These are phyloP conservation scores for Fistularia commersonii DNA, from an alignment of 2,797 vertebrate species.

Conservation along the genomic window DNA sequence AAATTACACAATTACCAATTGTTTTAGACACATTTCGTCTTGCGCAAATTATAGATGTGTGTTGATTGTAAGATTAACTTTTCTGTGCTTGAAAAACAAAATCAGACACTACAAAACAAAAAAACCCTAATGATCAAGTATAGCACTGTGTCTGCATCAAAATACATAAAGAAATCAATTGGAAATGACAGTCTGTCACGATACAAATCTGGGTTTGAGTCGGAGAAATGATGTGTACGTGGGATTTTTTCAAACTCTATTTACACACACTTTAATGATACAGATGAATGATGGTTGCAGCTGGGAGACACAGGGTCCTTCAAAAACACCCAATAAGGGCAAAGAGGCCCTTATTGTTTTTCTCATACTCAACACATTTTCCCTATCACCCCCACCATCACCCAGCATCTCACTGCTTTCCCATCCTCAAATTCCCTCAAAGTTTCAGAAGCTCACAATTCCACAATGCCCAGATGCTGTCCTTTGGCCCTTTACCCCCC, in stretches of 20 bases:
- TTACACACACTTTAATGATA: not conserved
- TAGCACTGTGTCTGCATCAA: no score
- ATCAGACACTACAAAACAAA: no score
- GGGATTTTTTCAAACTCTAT: not conserved
- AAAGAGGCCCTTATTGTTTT: slow-evolving; percentile 60
- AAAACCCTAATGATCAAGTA: no score
- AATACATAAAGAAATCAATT: no score
- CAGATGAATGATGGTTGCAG: slow-evolving; percentile 44
- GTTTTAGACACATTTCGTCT: no score
- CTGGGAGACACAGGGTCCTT: slow-evolving; percentile 49
- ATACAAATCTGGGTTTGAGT: no score
- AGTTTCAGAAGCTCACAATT: slow-evolving; percentile 73
- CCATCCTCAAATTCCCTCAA: slow-evolving; percentile 73
- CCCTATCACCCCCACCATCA: slow-evolving; percentile 45
- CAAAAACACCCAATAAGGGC: slow-evolving; percentile 38
- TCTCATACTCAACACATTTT: slow-evolving; percentile 60
- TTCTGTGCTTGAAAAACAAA: no score
- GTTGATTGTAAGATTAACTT: no score
- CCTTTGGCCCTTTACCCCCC: slow-evolving; percentile 73
- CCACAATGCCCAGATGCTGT: slow-evolving; percentile 79
- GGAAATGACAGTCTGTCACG: no score
- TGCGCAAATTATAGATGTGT: no score
- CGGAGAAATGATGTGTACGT: no score
- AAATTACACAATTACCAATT: no score
- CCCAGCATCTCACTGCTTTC: slow-evolving; percentile 54